A percentile compares a stretch with the other conserved stretches of the same genome.
phyloP scores from a whole-genome alignment of 2,888 invertebrate genomes.

The Pandemis corylana region DNA sequence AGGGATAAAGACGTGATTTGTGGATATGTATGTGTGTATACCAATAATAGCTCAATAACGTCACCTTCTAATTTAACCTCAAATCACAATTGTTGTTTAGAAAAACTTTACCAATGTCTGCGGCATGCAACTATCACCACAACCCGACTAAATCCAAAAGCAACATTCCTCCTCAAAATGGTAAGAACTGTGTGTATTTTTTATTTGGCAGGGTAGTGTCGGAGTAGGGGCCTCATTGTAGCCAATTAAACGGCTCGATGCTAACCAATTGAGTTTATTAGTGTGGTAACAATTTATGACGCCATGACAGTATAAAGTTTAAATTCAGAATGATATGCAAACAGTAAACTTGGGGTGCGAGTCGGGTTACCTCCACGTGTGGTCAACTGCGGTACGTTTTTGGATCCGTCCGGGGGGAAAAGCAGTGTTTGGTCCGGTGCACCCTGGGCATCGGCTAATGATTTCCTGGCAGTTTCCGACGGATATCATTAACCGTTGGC shows the following conservation, averaged over 20 bases:
- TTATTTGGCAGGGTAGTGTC: slow-evolving; percentile 24
- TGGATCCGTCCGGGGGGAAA: too few relatives aligned
- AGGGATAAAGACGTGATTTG: too few relatives aligned
- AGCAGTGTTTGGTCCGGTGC: too few relatives aligned
- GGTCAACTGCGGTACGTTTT: too few relatives aligned
- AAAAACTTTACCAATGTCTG: slow-evolving; percentile 46
- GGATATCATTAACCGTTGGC: too few relatives aligned
- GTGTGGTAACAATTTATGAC: slow-evolving; percentile 49
- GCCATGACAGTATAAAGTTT: slow-evolving; percentile 30
- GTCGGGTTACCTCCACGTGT: too few relatives aligned
- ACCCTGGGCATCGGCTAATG: too few relatives aligned
- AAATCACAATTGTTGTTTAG: slow-evolving; percentile 36
- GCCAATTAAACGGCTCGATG: slow-evolving; percentile 74
- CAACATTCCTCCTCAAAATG: neutral
- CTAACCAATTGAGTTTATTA: slow-evolving; percentile 76
- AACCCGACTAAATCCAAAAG: slow-evolving; percentile 47
- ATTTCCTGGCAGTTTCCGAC: too few relatives aligned
- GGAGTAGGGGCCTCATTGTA: slow-evolving; percentile 61
- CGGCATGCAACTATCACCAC: slow-evolving; percentile 46
- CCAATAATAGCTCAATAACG: too few relatives aligned
- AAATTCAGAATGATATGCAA: neutral
- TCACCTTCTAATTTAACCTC: neutral
- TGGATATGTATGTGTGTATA: too few relatives aligned
- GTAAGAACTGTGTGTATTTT: slow-evolving; percentile 1
- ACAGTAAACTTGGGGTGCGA: neutral